These are phyloP conservation scores for Cataglyphis albicans DNA, from an alignment of 2,888 invertebrate genomes.

Conservation along the genomic window DNA sequence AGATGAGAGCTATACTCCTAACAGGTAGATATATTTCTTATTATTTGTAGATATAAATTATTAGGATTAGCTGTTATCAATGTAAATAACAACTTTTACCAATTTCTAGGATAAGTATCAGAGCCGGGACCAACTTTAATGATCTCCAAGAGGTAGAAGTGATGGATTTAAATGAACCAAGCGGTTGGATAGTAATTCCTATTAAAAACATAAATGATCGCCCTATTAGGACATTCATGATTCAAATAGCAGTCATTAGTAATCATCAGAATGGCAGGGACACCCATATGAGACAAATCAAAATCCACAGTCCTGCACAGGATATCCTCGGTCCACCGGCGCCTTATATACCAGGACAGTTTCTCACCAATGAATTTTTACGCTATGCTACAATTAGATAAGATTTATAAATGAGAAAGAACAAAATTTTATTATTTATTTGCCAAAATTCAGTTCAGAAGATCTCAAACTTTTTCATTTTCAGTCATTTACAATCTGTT, in stretches of 20 bases:
- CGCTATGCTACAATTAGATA: constrained; percentile 94
- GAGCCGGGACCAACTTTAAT: constrained; percentile 98
- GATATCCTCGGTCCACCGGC: constrained; percentile 89
- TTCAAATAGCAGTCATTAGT: constrained; percentile 97
- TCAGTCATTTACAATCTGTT: neutral
- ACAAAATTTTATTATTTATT: constrained; percentile 9
- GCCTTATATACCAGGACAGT: constrained; percentile 91
- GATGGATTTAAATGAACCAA: constrained; percentile 96
- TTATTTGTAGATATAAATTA: neutral
- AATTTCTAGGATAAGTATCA: constrained; percentile 91
- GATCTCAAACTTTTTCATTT: neutral
- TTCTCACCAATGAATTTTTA: constrained; percentile 93
- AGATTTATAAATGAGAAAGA: constrained; percentile 70
- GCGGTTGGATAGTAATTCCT: constrained; percentile 98
- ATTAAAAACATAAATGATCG: constrained; percentile 95
- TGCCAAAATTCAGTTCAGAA: neutral
- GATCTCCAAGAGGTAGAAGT: constrained; percentile 98
- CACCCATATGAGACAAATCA: constrained; percentile 98
- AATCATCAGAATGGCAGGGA: constrained; percentile 99
- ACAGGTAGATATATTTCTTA: constrained; percentile 86
- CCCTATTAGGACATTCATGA: constrained; percentile 97
- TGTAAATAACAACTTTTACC: neutral
- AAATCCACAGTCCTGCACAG: constrained; percentile 95
- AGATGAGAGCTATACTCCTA: constrained; percentile 99
- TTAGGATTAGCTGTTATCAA: neutral